phyloP scores from a whole-genome alignment of 2,113 vertebrate genomes.

The Ptyas mucosa region DNA sequence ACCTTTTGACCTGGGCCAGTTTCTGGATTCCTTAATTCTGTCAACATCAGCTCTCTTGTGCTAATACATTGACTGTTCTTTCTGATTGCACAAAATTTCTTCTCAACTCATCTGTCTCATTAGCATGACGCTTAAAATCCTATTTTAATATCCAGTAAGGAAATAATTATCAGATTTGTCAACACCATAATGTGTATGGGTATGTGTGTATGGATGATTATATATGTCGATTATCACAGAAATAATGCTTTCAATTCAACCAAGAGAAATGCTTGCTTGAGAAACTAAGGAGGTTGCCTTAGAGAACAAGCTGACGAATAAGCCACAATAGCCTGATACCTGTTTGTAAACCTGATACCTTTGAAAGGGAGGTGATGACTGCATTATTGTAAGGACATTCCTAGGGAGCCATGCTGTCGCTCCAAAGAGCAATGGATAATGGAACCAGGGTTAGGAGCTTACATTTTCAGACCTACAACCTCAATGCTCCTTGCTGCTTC shows the following conservation, averaged over 20 bases:
- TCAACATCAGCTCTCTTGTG: background rate
- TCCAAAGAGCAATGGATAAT: background rate
- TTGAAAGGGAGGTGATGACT: background rate
- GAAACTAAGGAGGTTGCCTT: background rate
- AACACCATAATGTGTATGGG: background rate
- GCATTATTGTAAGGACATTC: background rate
- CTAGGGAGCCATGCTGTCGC: background rate
- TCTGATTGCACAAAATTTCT: background rate
- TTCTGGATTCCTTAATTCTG: constrained; percentile 15
- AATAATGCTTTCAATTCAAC: background rate
- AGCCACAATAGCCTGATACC: background rate
- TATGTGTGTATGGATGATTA: background rate
- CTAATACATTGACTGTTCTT: background rate
- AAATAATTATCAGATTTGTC: background rate
- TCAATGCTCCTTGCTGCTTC: background rate
- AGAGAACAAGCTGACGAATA: background rate
- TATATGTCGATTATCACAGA: background rate
- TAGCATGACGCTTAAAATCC: background rate
- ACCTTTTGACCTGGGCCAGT: accelerated
- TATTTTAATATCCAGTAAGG: background rate
- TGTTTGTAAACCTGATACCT: background rate
- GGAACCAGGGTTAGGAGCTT: background rate
- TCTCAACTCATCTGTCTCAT: background rate
- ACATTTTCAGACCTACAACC: background rate
- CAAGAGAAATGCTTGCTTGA: background rate